Conservation (phyloP, 2,113 vertebrate genomes). For the Albula glossodonta region DNA sequence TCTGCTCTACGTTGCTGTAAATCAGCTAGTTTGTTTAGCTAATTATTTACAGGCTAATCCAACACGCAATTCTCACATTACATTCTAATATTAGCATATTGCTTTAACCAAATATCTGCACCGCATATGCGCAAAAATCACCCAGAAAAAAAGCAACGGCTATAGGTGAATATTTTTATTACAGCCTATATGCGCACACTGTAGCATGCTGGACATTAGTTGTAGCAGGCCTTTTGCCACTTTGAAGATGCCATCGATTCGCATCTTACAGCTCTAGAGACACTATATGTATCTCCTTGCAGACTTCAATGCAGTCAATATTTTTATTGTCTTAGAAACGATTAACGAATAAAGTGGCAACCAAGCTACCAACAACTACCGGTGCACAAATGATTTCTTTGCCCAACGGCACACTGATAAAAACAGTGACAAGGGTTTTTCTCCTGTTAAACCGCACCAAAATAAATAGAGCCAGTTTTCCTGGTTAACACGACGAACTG, state of each 20-base stretch:
- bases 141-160: not conserved
- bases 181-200: not conserved
- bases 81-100: not conserved
- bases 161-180: not conserved
- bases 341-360: not conserved
- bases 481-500: not conserved
- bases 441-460: conserved; percentile 19
- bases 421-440: not conserved
- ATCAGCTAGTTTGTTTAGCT: not conserved
- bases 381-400: not conserved
- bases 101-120: not conserved
- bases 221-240: not conserved
- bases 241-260: conserved; percentile 9
- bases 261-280: not conserved
- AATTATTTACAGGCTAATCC: not conserved
- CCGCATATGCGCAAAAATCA: not conserved
- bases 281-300: not conserved
- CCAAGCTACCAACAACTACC: not conserved
- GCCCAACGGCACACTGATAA: not conserved
- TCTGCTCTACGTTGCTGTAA: not conserved
- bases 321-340: not conserved
- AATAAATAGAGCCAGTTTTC: conserved; percentile 31
- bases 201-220: not conserved
- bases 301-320: not conserved
- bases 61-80: not conserved